Percentiles rank a stretch among this genome's conserved stretches.
Evolutionary conservation across 2,113 vertebrate genomes (phyloP).

Genomic region (Chloebia gouldiae): DNA sequence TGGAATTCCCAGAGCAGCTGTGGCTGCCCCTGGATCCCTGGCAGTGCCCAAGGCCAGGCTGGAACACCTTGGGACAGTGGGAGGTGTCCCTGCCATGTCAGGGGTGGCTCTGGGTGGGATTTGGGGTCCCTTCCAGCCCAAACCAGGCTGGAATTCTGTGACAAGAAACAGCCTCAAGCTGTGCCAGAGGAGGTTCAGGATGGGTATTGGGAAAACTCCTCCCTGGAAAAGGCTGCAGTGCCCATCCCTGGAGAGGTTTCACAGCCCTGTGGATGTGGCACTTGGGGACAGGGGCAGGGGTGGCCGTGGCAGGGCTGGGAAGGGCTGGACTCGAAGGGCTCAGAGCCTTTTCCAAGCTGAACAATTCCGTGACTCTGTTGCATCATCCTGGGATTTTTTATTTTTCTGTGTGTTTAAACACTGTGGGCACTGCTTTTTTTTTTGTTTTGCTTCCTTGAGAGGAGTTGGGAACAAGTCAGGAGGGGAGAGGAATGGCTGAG

Average conservation of each 20-base stretch:
- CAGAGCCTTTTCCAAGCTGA: neutral
- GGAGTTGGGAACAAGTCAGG: fast-evolving
- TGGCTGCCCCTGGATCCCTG: too few relatives aligned
- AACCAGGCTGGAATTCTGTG: fast-evolving
- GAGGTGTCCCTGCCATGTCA: neutral
- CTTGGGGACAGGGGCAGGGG: fast-evolving
- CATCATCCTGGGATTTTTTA: neutral
- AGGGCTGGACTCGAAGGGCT: fast-evolving
- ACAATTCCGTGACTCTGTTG: neutral
- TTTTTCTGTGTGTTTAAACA: neutral
- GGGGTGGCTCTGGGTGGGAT: fast-evolving
- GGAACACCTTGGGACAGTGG: neutral
- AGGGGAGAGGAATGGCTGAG: fast-evolving
- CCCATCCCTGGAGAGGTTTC: neutral
- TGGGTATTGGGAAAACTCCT: neutral
- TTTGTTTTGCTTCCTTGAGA: neutral
- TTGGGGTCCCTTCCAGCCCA: fast-evolving
- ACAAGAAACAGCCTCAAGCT: neutral
- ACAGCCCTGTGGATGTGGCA: neutral
- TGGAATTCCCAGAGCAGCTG: too few relatives aligned
- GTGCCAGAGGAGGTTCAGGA: fast-evolving
- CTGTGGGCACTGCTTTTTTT: fast-evolving
- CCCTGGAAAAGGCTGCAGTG: neutral
- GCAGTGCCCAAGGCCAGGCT: neutral
- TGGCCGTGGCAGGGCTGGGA: neutral